These are phyloP conservation scores for Drosophila lacteicornis DNA, from an alignment of 1,140 invertebrate genomes.

Conservation along the genomic window DNA sequence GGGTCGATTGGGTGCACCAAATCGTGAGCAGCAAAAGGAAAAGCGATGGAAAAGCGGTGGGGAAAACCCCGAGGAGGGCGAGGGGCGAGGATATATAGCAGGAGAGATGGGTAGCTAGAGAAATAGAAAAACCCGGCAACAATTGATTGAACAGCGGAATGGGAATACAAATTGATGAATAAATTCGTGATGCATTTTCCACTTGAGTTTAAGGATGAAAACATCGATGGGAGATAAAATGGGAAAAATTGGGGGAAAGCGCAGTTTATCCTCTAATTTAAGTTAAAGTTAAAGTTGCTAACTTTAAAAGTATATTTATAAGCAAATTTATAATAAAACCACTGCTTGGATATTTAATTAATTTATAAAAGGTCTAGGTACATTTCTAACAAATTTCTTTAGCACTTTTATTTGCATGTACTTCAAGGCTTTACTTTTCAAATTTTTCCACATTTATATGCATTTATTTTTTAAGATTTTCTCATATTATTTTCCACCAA, in stretches of 20 bases:
- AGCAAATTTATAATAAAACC: no score
- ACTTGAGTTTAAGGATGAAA: constrained; percentile 18
- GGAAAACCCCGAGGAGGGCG: background rate
- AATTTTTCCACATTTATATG: no score
- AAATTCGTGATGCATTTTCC: constrained; percentile 31
- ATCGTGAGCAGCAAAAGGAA: constrained; percentile 74
- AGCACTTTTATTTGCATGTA: no score
- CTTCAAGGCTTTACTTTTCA: no score
- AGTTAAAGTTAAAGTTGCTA: background rate
- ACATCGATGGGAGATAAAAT: background rate
- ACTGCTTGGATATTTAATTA: no score
- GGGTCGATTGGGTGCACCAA: constrained; percentile 85
- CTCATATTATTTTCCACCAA: background rate
- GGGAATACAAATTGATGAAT: constrained; percentile 49
- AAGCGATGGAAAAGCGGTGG: constrained; percentile 31
- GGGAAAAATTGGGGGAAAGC: no score
- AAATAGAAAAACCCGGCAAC: constrained; percentile 24
- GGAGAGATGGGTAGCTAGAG: constrained; percentile 1
- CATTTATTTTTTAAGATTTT: no score
- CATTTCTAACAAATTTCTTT: no score
- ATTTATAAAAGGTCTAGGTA: no score
- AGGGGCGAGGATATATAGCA: constrained; percentile 7
- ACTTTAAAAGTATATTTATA: no score
- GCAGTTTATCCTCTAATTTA: background rate
- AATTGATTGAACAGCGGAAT: constrained; percentile 44